A percentile compares a stretch with the other conserved stretches of the same genome.
These are phyloP conservation scores for Crenuchus spilurus DNA, from an alignment of 2,797 vertebrate species.

Conservation along the genomic window DNA sequence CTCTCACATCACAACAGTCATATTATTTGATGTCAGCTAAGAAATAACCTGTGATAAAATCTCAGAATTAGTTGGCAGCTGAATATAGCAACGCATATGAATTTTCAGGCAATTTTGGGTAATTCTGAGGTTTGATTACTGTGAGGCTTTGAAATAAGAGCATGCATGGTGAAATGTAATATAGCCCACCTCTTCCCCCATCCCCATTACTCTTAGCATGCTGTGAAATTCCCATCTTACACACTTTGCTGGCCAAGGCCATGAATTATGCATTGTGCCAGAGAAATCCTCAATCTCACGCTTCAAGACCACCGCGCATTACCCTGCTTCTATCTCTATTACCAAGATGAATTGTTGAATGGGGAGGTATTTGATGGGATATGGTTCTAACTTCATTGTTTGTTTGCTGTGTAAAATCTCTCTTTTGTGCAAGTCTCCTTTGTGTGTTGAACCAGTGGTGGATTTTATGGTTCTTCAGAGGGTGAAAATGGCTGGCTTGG, in stretches of 20 bases:
- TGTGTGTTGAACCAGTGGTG: conserved; percentile 72
- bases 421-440: conserved; percentile 70
- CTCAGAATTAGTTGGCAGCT: conserved; percentile 55
- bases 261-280: conserved; percentile 99
- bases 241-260: conserved; percentile 97
- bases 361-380: conserved; percentile 90
- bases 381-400: conserved; percentile 92
- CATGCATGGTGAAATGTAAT: conserved; percentile 85
- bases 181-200: conserved; percentile 82
- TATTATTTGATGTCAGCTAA: conserved; percentile 1
- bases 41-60: conserved; percentile 10
- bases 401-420: conserved; percentile 85
- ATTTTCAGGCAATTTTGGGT: conserved; percentile 84
- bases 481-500: conserved; percentile 62
- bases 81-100: conserved; percentile 83
- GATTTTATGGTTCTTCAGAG: conserved; percentile 71
- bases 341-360: conserved; percentile 97
- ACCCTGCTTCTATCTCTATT: conserved; percentile 98
- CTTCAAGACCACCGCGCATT: conserved; percentile 97
- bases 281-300: conserved; percentile 95
- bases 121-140: conserved; percentile 74
- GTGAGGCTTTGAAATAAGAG: conserved; percentile 82
- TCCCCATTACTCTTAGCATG: conserved; percentile 92
- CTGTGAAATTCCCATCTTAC: conserved; percentile 99
- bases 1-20: conserved; percentile 1